Evolutionary conservation across 2,113 vertebrate species (phyloP).

Genomic region (Macaca mulatta): DNA sequence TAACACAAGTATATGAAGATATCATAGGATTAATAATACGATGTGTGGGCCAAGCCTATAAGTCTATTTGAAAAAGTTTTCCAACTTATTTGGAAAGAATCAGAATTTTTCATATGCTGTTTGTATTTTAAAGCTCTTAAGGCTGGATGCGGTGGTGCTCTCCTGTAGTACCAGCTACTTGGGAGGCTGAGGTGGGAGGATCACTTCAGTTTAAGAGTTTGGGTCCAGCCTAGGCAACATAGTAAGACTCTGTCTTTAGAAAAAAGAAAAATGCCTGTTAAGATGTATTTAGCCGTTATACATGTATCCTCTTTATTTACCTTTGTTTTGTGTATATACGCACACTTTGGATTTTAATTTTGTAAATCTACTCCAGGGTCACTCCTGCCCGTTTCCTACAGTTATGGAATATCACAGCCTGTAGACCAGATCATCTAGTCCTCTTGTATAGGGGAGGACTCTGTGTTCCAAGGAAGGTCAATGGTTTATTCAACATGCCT

Average conservation of each 20-base stretch:
- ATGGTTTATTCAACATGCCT: background rate
- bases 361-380: background rate
- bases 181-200: background rate
- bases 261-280: background rate
- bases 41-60: background rate
- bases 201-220: background rate
- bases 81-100: constrained; percentile 1
- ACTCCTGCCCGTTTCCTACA: background rate
- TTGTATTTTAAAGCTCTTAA: constrained; percentile 3
- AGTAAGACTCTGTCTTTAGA: background rate
- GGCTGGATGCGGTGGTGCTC: background rate
- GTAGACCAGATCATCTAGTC: background rate
- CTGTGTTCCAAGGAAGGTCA: background rate
- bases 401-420: background rate
- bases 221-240: background rate
- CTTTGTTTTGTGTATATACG: background rate
- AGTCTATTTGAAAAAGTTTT: background rate
- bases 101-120: background rate
- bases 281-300: background rate
- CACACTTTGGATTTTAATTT: constrained; percentile 38
- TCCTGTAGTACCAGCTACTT: background rate
- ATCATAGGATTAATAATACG: background rate
- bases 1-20: background rate
- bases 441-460: background rate
- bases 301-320: background rate